Percentiles rank a stretch among this genome's conserved stretches.
Conservation (phyloP, 2,888 invertebrate genomes). For the Diarsia dahlii region DNA sequence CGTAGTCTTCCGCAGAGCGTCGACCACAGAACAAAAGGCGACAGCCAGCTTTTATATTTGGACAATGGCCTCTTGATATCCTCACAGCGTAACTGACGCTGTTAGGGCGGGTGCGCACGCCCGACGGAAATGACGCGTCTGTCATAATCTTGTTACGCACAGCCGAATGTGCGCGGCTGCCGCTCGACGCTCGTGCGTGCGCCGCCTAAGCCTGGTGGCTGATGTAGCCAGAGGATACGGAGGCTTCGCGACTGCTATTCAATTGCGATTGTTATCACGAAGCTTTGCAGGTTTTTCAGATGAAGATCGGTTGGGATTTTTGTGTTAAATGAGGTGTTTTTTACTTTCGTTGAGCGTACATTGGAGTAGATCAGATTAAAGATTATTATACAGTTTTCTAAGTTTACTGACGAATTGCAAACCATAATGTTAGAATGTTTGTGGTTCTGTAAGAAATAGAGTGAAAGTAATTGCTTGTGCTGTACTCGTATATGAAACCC, state of each 20-base stretch:
- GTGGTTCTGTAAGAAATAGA: not conserved
- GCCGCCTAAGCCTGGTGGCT: conserved; percentile 22
- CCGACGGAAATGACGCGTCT: conserved; percentile 83
- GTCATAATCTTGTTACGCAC: conserved; percentile 73
- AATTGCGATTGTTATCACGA: not conserved
- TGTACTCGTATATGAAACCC: not conserved
- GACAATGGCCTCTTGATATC: conserved; percentile 78
- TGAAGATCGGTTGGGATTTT: not conserved
- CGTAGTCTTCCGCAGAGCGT: conserved; percentile 66
- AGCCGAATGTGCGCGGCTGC: conserved; percentile 58
- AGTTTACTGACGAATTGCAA: not conserved
- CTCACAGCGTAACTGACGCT: conserved; percentile 75
- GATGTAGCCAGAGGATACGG: conserved; percentile 1
- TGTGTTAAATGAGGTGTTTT: not conserved
- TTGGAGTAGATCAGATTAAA: not conserved
- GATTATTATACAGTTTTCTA: not conserved
- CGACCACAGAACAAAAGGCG: conserved; percentile 72
- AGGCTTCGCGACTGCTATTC: not conserved
- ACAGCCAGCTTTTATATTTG: conserved; percentile 77
- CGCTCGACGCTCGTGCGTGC: conserved; percentile 36
- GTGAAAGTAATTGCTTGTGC: not conserved
- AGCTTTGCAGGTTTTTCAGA: not conserved
- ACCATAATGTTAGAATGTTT: not conserved
- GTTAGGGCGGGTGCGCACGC: conserved; percentile 70
- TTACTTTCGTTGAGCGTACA: not conserved